Base-by-base conservation (phyloP, 2,113 vertebrate species). In the Gnathonemus longibarbis region DNA sequence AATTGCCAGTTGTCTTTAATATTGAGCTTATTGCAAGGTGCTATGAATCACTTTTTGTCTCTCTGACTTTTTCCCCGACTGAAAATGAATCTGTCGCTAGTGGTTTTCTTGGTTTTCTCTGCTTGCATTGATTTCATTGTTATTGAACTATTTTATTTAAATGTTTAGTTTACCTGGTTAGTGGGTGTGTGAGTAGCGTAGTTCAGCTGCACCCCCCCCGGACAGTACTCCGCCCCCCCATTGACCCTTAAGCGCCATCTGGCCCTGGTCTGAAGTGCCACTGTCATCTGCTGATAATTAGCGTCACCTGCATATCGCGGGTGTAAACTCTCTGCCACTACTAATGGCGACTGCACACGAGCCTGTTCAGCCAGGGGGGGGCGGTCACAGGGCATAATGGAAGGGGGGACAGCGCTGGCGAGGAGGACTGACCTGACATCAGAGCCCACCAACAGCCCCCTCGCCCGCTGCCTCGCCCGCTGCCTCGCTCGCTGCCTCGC, bases 211-310 rank as follows among this genome's bases (percentile, higher is more conserved):
- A 11, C 48, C 10, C 52, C 1, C 93, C 91, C 88, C 94, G 91
- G 92, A 93, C 92, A 94, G 91, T 91, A 35, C 13, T 52, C 94
- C 95, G 93, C 92, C 95, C 93, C 95, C 92, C 92, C 94, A 93
- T 84, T 96, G 97, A 97, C 96, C 97, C 97, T 95, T 94, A 94
- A 94, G 95, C 93, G 91, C 97, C 97, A 96, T 98, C 97, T 97
- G 97, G 96, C 96, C 94, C 95, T 94, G 93, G 95, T 94, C 95
- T 92, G 92, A 93, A 96, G 95, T 94, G 93, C 94, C 95, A 94
- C 96, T 96, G 96, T 97, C 97, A 96, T 96, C 96, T 97, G 96
- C 96, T 96, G 93, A 95, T 98, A 96, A 97, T 97, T 97, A 97
- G 95, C 96, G 96, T 97, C 97, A 97, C 97, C 97, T 98, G 97